Conservation (phyloP, 2,113 vertebrate species). For the Pongo pygmaeus region DNA sequence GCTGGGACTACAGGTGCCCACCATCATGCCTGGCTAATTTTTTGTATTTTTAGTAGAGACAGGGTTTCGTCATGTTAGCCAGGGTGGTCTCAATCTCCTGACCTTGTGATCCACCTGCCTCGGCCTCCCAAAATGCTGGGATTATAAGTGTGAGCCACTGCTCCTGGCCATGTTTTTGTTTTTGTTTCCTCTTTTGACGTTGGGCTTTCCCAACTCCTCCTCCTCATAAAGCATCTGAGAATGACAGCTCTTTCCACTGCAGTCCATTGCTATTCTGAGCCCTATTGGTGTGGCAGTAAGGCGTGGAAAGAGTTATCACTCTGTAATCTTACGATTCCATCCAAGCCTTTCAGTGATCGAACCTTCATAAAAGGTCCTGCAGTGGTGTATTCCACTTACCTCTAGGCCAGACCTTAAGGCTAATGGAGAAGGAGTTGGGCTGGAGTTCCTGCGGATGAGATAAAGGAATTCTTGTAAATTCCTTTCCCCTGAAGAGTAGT, state of each 20-base stretch:
- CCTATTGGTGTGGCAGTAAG: not conserved
- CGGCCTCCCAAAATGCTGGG: too few species aligned
- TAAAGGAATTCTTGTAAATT: not conserved
- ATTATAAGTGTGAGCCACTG: too few species aligned
- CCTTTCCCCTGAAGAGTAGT: not conserved
- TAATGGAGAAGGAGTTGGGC: fast-evolving
- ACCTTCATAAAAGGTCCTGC: fast-evolving
- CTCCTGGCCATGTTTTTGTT: not conserved
- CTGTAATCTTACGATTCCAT: not conserved
- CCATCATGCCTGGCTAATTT: too few species aligned
- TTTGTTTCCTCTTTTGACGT: not conserved
- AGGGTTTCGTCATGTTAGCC: too few species aligned
- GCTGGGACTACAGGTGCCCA: too few species aligned
- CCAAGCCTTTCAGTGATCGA: too few species aligned
- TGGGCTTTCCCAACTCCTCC: not conserved
- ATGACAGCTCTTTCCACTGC: not conserved
- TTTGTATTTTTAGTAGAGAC: too few species aligned
- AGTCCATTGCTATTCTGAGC: not conserved
- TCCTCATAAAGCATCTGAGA: not conserved
- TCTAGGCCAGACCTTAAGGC: fast-evolving
- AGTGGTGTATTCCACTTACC: fast-evolving
- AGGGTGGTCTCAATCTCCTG: too few species aligned
- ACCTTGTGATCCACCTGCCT: too few species aligned
- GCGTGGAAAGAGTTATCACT: fast-evolving
- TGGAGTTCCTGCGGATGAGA: too few species aligned